Conservation (phyloP, 2,113 vertebrate species). For the Rhinopithecus roxellana region DNA sequence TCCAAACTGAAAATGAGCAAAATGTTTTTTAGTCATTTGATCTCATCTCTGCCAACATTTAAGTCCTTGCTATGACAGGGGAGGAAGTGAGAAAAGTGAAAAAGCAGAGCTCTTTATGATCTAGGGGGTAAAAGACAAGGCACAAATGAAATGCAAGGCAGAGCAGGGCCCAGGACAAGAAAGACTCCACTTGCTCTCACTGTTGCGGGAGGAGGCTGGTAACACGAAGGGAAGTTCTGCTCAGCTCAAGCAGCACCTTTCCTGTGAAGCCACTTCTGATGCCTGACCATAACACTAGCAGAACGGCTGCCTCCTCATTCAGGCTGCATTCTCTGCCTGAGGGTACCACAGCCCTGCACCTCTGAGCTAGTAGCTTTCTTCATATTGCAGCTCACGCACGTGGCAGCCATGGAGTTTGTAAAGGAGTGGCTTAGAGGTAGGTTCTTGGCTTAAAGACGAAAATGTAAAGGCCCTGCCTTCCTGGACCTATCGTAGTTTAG, state of each 20-base stretch:
- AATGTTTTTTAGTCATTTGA: neutral
- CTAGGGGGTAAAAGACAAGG: neutral
- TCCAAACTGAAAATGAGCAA: slow-evolving; percentile 19
- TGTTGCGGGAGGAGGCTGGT: accelerated
- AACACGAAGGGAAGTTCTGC: accelerated
- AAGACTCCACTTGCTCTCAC: neutral
- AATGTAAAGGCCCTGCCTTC: neutral
- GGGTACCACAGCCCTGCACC: accelerated
- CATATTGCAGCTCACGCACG: neutral
- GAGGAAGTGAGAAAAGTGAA: neutral
- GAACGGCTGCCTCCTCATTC: neutral
- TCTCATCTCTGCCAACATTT: neutral
- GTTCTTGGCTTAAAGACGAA: neutral
- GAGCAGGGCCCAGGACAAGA: neutral
- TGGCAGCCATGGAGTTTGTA: neutral
- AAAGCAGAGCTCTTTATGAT: neutral
- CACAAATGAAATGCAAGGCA: neutral
- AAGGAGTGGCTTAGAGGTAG: neutral
- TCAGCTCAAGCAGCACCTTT: neutral
- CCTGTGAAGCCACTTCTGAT: neutral
- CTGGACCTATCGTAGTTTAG: neutral
- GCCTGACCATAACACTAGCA: neutral
- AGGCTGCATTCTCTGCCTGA: too few relatives aligned
- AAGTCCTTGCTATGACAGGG: neutral
- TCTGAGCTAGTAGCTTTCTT: neutral